Evolutionary conservation across 2,888 invertebrate genomes (phyloP), one percentile per base, ranked within the genome.

Genomic region (Drosophila demipolita): DNA sequence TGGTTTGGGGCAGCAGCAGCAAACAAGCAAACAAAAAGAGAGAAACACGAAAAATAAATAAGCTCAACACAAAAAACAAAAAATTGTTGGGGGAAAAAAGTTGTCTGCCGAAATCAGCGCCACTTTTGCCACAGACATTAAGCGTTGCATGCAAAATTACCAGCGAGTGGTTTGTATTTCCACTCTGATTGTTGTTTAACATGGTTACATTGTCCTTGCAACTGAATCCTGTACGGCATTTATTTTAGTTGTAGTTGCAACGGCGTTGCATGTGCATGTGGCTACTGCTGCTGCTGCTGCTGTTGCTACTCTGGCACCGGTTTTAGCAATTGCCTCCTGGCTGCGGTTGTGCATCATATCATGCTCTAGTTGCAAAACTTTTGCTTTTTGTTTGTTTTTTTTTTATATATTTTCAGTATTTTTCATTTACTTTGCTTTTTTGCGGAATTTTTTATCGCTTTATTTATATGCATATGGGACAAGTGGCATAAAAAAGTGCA

Each of bases 131-230:
- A 85, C 83, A 86, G 84, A 82, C 86, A 90, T 90, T 90, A 89
- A 90, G 87, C 87, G 85, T 83, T 90, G 89, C 91, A 90, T 90
- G 91, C 90, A 90, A 91, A 88, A 90, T 90, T 90, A 86, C 89
- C 89, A 89, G 72, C 88, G 78, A 89, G 87, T 88, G 88, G 85
- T 91, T 87, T 80, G 89, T 81, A 88, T 89, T 89, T 86, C 83
- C 85, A 90, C 85, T 90, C 84, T 89, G 87, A 90, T 90, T 91
- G 90, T 82, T 90, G 83, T 89, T 88, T 78, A 87, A 89, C 86
- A 89, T 82, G 87, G 84, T 83, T 87, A 83, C 78, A 87, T 86
- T 89, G 87, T 88, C 87, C 87, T 88, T 89, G 87, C 86, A 88
- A 84, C 81, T 84, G 83, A 75, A 85, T 85, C 72, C 73, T 55